Conservation (phyloP, 2,888 invertebrate genomes). For the Zygothrica quintamaculata region DNA sequence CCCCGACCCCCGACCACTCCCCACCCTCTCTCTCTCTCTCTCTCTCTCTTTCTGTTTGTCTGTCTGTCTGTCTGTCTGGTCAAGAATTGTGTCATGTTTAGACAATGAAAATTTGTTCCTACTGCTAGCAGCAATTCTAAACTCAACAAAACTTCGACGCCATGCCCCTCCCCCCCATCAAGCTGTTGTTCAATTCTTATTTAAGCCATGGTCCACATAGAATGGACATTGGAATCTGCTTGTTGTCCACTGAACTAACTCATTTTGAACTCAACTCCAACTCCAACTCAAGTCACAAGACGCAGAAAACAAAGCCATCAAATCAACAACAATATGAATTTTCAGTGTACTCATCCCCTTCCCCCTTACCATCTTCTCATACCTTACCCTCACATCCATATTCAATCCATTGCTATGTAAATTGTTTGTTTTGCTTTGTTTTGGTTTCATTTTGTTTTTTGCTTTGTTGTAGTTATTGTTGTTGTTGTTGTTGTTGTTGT, state of each 20-base stretch:
- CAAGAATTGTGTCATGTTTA: constrained; percentile 38
- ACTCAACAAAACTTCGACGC: too few relatives aligned
- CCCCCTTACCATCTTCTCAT: constrained; percentile 3
- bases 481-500: constrained; percentile 7
- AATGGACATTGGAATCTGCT: constrained; percentile 47
- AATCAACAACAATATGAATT: constrained; percentile 42
- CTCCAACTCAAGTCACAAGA: not conserved
- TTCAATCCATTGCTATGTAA: constrained; percentile 5
- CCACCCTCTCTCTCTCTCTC: constrained; percentile 31
- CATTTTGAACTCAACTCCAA: not conserved
- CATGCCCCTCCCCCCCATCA: too few relatives aligned
- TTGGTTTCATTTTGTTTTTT: constrained; percentile 12
- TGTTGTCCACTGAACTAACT: constrained; percentile 34
- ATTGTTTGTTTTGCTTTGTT: constrained; percentile 14
- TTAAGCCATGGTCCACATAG: constrained; percentile 52
- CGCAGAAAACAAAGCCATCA: constrained; percentile 53
- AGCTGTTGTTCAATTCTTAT: constrained; percentile 54
- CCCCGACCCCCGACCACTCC: too few relatives aligned
- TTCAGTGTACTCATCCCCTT: constrained; percentile 30
- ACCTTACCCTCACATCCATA: constrained; percentile 1
- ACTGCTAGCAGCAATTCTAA: too few relatives aligned
- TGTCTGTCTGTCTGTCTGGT: too few relatives aligned
- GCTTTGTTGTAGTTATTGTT: constrained; percentile 1
- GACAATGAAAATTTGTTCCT: constrained; percentile 60
- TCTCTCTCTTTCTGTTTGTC: constrained; percentile 11